Evolutionary conservation across 2,888 invertebrate genomes (phyloP).

Genomic region (Asteroscopus sphinx): DNA sequence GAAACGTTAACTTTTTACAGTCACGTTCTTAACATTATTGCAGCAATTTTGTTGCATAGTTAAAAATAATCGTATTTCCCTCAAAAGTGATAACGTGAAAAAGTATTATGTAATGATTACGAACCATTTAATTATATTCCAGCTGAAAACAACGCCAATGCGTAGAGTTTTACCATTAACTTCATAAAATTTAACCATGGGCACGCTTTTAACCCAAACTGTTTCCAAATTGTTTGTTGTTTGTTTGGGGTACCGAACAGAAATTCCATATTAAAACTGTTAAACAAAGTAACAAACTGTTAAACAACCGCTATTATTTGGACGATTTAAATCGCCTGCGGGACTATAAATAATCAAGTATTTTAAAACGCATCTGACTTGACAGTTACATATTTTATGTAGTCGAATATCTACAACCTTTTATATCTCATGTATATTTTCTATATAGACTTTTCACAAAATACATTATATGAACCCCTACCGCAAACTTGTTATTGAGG

Average conservation of each 20-base stretch:
- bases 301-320: slow-evolving; percentile 2
- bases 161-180: neutral
- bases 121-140: neutral
- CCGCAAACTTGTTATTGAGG: neutral
- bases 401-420: too few species aligned
- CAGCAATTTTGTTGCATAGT: too few species aligned
- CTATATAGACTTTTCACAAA: neutral
- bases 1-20: too few species aligned
- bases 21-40: too few species aligned
- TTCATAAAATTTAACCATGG: neutral
- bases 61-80: too few species aligned
- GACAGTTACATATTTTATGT: too few species aligned
- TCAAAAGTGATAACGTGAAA: too few species aligned
- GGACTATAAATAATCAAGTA: neutral
- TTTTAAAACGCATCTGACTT: too few species aligned
- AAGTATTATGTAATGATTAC: neutral
- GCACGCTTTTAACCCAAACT: slow-evolving; percentile 7
- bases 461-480: neutral
- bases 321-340: slow-evolving; percentile 4
- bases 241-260: slow-evolving; percentile 14
- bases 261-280: slow-evolving; percentile 7
- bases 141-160: slow-evolving; percentile 8
- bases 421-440: too few species aligned
- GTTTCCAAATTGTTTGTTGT: too few species aligned
- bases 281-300: slow-evolving; percentile 4